phyloP scores from a whole-genome alignment of 2,797 vertebrate species.

The Galago senegalensis region DNA sequence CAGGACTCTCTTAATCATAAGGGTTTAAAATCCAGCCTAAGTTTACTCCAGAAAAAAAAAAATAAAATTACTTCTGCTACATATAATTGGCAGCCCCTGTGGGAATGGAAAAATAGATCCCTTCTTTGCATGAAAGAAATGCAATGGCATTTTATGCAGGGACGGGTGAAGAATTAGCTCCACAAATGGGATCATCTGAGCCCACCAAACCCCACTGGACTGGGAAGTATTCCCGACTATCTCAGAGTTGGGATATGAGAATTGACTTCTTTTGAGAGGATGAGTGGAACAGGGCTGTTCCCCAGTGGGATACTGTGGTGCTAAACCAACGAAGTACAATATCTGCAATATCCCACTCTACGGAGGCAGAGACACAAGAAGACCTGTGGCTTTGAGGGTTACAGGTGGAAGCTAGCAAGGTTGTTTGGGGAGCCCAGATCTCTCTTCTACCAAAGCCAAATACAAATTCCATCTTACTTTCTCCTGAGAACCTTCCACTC shows the following conservation, averaged over 20 bases:
- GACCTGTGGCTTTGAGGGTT: neutral
- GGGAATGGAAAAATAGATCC: neutral
- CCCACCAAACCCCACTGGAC: accelerated
- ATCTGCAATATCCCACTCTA: neutral
- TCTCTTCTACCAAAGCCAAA: neutral
- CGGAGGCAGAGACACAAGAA: neutral
- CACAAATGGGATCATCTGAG: accelerated
- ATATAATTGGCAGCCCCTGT: neutral
- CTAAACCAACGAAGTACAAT: neutral
- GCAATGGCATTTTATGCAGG: accelerated
- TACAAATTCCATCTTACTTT: too few species aligned
- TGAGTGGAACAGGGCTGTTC: neutral
- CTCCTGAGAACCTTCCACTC: neutral
- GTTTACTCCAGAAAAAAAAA: neutral
- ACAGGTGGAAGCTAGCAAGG: neutral
- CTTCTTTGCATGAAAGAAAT: neutral
- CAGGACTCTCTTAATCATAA: neutral
- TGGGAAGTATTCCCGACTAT: accelerated
- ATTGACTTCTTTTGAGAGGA: neutral
- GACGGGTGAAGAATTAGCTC: neutral
- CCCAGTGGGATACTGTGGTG: neutral
- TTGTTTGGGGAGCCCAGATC: neutral
- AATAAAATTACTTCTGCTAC: neutral
- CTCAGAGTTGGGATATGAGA: neutral
- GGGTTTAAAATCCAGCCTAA: neutral